phyloP scores from a whole-genome alignment of 2,797 vertebrate genomes.

The Rhyacichthys aspro region DNA sequence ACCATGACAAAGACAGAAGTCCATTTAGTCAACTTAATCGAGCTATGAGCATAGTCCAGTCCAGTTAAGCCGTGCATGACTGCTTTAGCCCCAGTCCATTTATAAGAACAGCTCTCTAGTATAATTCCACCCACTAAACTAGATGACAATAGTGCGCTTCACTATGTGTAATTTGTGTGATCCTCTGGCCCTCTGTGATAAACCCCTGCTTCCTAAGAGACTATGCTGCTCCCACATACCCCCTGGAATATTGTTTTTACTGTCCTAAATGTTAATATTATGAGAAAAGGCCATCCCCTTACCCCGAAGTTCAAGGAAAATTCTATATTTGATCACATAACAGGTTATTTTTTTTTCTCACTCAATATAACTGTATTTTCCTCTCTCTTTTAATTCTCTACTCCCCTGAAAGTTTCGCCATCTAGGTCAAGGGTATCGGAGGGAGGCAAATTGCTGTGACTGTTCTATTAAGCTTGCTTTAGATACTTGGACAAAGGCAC shows the following conservation, averaged over 20 bases:
- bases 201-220: conserved; percentile 46
- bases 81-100: conserved; percentile 43
- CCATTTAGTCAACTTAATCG: too few species aligned
- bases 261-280: conserved; percentile 62
- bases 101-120: conserved; percentile 50
- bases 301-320: conserved; percentile 79
- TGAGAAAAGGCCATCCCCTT: conserved; percentile 60
- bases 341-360: conserved; percentile 24
- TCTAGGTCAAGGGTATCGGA: conserved; percentile 81
- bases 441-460: conserved; percentile 57
- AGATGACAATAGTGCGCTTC: conserved; percentile 45
- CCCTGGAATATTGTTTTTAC: conserved; percentile 42
- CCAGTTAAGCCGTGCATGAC: not conserved
- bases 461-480: conserved; percentile 47
- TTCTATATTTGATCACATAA: conserved; percentile 78
- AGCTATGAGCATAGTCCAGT: not conserved
- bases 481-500: conserved; percentile 58
- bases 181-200: conserved; percentile 48
- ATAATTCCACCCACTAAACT: conserved; percentile 30
- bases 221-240: conserved; percentile 44
- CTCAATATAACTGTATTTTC: conserved; percentile 71
- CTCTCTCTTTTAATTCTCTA: conserved; percentile 73
- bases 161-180: conserved; percentile 62
- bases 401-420: conserved; percentile 72
- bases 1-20: too few species aligned